phyloP scores from a whole-genome alignment of 2,888 invertebrate species.

The Andrena fulva region DNA sequence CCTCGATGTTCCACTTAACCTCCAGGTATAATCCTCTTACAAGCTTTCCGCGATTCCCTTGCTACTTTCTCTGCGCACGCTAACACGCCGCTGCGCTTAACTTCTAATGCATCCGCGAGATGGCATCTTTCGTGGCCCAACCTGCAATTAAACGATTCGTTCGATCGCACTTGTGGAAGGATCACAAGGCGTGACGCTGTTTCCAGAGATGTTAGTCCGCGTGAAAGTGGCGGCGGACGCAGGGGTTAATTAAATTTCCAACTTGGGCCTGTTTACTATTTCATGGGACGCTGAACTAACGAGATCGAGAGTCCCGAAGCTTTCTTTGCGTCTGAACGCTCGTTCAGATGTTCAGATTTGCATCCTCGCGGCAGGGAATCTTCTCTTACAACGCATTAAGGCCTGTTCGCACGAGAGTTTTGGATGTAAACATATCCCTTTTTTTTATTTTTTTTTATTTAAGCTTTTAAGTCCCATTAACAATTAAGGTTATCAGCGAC shows the following conservation, averaged over 20 bases:
- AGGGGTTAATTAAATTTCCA: constrained; percentile 5
- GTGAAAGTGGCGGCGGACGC: constrained; percentile 9
- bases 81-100: constrained; percentile 23
- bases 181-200: background rate
- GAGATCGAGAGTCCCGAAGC: background rate
- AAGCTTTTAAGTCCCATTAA: too few relatives aligned
- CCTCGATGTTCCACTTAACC: constrained; percentile 36
- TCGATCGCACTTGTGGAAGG: background rate
- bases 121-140: background rate
- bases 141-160: constrained; percentile 28
- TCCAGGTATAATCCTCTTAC: constrained; percentile 43
- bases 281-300: constrained; percentile 3
- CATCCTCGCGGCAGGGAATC: background rate
- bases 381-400: background rate
- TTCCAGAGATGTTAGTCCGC: background rate
- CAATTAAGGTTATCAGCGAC: too few relatives aligned
- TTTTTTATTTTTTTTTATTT: too few relatives aligned
- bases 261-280: constrained; percentile 7
- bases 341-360: background rate
- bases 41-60: constrained; percentile 51
- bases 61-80: constrained; percentile 47
- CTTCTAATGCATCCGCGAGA: constrained; percentile 13
- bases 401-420: background rate
- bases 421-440: too few relatives aligned
- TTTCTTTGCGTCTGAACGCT: background rate